Percentiles rank a stretch among this genome's conserved stretches.
These are phyloP conservation scores for Cephus pygmeus DNA, from an alignment of 2,888 invertebrate species.

Conservation along the genomic window DNA sequence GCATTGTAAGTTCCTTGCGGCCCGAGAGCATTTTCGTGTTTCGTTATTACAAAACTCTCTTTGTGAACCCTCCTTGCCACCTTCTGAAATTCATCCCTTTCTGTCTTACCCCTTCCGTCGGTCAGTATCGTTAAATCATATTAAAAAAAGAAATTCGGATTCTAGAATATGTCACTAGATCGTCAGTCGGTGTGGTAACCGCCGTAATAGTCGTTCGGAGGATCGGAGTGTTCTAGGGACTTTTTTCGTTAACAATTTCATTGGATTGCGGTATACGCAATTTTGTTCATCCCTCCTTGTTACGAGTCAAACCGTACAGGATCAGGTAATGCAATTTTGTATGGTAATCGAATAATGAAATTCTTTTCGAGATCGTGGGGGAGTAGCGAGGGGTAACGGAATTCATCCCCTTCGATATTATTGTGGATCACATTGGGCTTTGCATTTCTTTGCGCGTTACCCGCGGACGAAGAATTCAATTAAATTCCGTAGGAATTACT, in stretches of 20 bases:
- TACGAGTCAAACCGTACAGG: not conserved
- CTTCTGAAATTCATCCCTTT: not conserved
- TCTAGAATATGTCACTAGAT: not conserved
- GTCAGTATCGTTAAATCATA: not conserved
- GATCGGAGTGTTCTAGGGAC: not conserved
- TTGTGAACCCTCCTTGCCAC: not conserved
- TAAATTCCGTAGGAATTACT: not conserved
- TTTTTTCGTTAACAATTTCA: not conserved
- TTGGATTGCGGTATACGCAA: not conserved
- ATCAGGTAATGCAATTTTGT: not conserved
- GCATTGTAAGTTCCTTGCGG: not conserved
- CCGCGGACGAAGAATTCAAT: constrained; percentile 20
- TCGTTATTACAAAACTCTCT: not conserved
- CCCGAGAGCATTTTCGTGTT: constrained; percentile 1
- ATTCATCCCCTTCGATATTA: constrained; percentile 7
- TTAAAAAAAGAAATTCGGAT: not conserved
- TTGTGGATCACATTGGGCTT: constrained; percentile 10
- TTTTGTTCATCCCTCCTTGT: not conserved
- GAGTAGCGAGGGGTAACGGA: not conserved
- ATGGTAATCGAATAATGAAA: not conserved
- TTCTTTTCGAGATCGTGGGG: not conserved
- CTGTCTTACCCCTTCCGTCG: not conserved
- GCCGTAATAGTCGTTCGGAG: not conserved
- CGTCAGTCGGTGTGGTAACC: not conserved
- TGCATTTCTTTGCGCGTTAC: constrained; percentile 21